Evolutionary conservation across 2,113 vertebrate genomes (phyloP).

Genomic region (Sceloporus tristichus): DNA sequence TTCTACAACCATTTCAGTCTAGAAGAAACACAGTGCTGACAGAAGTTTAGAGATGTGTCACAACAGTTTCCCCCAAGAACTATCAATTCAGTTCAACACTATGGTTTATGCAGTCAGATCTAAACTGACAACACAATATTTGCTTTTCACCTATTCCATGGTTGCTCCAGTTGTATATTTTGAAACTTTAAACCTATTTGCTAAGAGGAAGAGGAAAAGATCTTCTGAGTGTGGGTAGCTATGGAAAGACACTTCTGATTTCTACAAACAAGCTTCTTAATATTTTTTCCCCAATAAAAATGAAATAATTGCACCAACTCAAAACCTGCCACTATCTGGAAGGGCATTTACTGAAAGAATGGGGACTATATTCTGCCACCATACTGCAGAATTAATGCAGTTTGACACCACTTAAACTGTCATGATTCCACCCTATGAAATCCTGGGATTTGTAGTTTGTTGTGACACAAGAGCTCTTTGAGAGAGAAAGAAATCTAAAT

Average conservation of each 20-base stretch:
- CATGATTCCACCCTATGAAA: too few relatives aligned
- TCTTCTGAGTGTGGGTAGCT: background rate
- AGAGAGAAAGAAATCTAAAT: too few relatives aligned
- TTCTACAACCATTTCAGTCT: background rate
- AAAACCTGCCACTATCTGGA: constrained; percentile 9
- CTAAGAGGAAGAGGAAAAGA: constrained; percentile 1
- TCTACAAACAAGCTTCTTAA: background rate
- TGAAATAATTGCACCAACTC: background rate
- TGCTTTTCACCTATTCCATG: background rate
- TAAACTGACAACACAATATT: background rate
- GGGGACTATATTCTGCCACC: too few relatives aligned
- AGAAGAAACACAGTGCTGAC: constrained; percentile 1
- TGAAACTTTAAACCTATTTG: background rate
- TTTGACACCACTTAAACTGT: too few relatives aligned
- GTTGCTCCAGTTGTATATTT: background rate
- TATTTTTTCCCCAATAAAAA: constrained; percentile 19
- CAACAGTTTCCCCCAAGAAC: background rate
- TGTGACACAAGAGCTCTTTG: too few relatives aligned
- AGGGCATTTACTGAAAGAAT: background rate
- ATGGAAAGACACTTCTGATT: too few relatives aligned
- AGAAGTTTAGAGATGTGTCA: constrained; percentile 12
- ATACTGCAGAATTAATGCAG: too few relatives aligned
- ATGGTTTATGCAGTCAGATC: constrained; percentile 14
- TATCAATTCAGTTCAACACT: background rate
- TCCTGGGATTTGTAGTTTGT: too few relatives aligned